Conservation (phyloP, 2,797 vertebrate genomes). For the Silurus aristotelis region DNA sequence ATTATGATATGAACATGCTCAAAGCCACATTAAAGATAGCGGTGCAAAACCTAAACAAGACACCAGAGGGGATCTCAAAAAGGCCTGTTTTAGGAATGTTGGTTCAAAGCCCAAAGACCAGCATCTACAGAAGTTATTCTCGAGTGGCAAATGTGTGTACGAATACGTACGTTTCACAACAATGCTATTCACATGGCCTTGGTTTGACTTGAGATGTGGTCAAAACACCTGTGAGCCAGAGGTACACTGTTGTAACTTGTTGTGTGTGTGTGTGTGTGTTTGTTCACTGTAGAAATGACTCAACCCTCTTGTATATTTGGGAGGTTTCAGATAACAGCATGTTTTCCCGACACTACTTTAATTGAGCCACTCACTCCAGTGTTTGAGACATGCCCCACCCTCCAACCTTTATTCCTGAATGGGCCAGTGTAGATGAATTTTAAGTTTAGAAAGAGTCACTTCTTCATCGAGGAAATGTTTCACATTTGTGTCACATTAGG, state of each 20-base stretch:
- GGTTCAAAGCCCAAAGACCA: not conserved
- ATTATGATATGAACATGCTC: not conserved
- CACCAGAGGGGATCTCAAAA: not conserved
- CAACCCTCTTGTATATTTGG: conserved; percentile 24
- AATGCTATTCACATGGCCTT: not conserved
- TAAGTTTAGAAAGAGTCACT: conserved; percentile 20
- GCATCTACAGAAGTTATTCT: not conserved
- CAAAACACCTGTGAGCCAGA: not conserved
- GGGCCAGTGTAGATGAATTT: conserved; percentile 3
- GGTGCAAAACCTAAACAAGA: not conserved
- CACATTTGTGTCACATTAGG: not conserved
- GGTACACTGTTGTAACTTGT: conserved; percentile 22
- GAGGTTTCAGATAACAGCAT: conserved; percentile 38
- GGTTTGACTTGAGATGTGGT: conserved; percentile 16
- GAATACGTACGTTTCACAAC: conserved; percentile 1
- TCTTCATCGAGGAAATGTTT: not conserved
- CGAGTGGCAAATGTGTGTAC: not conserved
- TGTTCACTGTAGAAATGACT: conserved; percentile 43
- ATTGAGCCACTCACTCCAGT: conserved; percentile 3
- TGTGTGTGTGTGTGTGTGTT: not conserved
- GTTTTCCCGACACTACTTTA: conserved; percentile 23
- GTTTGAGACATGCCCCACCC: conserved; percentile 8
- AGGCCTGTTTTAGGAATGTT: conserved; percentile 18
- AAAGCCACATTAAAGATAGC: not conserved
- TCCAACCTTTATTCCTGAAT: conserved; percentile 1